A percentile compares a stretch with the other conserved stretches of the same genome.
These are phyloP conservation scores for Megaceryle maxima DNA, from an alignment of 2,113 vertebrate species.

Conservation along the genomic window DNA sequence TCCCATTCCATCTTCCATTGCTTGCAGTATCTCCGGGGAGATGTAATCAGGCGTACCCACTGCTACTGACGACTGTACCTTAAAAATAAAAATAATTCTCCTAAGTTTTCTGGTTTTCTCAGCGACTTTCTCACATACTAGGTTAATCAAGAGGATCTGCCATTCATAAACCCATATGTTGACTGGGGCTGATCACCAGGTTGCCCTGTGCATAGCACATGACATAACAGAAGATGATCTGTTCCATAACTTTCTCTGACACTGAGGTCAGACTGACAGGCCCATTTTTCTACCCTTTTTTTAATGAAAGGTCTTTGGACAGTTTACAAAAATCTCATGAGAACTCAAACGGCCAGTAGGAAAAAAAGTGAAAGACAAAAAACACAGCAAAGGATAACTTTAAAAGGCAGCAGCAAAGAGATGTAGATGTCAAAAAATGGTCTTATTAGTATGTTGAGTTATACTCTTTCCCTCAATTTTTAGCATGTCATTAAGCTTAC, in stretches of 20 bases:
- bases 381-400: not conserved
- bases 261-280: not conserved
- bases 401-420: not conserved
- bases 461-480: not conserved
- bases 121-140: not conserved
- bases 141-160: not conserved
- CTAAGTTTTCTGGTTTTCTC: not conserved
- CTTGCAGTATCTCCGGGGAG: constrained; percentile 97
- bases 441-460: not conserved
- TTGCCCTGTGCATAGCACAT: not conserved
- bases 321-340: not conserved
- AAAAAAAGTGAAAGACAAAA: not conserved
- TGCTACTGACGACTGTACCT: constrained; percentile 97
- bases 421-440: not conserved
- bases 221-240: not conserved
- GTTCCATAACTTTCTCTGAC: not conserved
- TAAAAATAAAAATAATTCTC: not conserved
- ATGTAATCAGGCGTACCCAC: constrained; percentile 98
- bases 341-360: not conserved
- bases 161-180: not conserved
- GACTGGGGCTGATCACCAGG: not conserved
- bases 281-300: not conserved
- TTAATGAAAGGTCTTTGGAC: not conserved
- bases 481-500: not conserved
- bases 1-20: constrained; percentile 97